These are phyloP conservation scores for Melanitta fusca DNA, from an alignment of 2,797 vertebrate genomes.

Conservation along the genomic window DNA sequence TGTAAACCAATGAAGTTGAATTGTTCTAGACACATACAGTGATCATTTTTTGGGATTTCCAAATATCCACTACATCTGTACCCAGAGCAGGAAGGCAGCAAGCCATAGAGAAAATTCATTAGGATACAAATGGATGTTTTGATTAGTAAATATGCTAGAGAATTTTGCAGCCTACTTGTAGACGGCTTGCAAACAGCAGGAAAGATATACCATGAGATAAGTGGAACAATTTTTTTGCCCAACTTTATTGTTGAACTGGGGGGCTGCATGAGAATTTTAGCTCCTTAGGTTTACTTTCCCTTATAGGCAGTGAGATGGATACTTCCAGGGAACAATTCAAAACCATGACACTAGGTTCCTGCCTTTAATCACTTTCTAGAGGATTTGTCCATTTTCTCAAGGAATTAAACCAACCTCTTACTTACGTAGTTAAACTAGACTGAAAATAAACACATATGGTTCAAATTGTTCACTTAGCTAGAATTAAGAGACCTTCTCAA, in stretches of 20 bases:
- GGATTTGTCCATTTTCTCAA: not conserved
- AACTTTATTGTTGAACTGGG: not conserved
- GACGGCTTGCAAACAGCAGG: not conserved
- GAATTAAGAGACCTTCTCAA: not conserved
- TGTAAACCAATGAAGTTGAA: not conserved
- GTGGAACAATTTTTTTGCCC: not conserved
- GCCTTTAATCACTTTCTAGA: not conserved
- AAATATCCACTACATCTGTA: not conserved
- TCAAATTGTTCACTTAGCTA: not conserved
- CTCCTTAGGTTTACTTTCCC: not conserved
- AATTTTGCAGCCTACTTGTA: not conserved
- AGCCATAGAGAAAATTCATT: not conserved
- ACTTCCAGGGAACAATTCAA: not conserved
- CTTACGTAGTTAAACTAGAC: not conserved
- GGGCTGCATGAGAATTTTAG: not conserved
- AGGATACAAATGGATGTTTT: not conserved
- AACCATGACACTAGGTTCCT: rapidly evolving
- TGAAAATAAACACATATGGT: not conserved
- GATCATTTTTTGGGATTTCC: not conserved
- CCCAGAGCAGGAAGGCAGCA: not conserved
- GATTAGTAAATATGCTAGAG: not conserved
- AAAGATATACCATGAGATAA: not conserved
- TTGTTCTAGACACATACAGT: rapidly evolving
- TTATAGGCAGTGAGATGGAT: not conserved
- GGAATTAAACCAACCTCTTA: not conserved